These are phyloP conservation scores for Sceloporus tristichus DNA, from an alignment of 2,113 vertebrate genomes.

Conservation along the genomic window DNA sequence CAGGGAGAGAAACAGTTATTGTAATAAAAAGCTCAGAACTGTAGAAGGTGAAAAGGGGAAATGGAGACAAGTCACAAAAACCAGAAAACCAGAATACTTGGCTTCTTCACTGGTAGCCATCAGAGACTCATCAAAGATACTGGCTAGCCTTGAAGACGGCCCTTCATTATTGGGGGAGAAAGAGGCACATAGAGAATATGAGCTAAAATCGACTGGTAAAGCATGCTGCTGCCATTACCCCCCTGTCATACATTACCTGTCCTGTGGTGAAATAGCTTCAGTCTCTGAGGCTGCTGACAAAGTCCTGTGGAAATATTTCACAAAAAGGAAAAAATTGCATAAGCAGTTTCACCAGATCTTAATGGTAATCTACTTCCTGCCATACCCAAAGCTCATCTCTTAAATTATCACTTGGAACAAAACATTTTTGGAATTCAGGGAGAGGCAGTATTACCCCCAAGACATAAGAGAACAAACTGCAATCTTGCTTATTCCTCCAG, in stretches of 20 bases:
- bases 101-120: conserved; percentile 24
- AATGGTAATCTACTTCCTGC: not conserved
- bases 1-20: conserved; percentile 18
- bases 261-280: not conserved
- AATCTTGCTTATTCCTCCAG: not conserved
- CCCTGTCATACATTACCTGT: conserved; percentile 26
- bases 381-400: not conserved
- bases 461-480: not conserved
- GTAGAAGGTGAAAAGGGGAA: not conserved
- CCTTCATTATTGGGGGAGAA: not conserved
- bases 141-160: conserved; percentile 29
- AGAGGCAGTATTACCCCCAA: not conserved
- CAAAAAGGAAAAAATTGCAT: conserved; percentile 11
- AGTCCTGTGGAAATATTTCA: conserved; percentile 37
- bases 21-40: not conserved
- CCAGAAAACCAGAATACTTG: not conserved
- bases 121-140: conserved; percentile 27
- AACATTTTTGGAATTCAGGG: conserved; percentile 19
- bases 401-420: not conserved
- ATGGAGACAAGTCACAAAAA: conserved; percentile 24
- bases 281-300: not conserved
- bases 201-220: conserved; percentile 1
- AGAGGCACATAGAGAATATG: conserved; percentile 22
- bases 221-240: conserved; percentile 1
- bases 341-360: conserved; percentile 8